Conservation (phyloP, 2,113 vertebrate species). For the human (Homo sapiens) region DNA sequence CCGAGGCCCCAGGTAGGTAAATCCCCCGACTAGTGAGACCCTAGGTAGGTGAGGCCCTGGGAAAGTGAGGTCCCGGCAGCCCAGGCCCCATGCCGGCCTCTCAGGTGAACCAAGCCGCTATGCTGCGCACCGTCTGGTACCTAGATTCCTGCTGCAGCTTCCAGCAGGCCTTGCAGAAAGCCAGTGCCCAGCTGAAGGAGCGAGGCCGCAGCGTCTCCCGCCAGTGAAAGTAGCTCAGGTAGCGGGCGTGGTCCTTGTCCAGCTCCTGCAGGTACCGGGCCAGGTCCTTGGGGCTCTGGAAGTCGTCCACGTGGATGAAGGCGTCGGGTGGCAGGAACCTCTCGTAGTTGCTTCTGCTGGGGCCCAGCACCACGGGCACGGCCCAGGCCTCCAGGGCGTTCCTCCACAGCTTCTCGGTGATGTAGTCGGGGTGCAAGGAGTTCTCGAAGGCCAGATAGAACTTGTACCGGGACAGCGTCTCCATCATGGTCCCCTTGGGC, state of each 20-base stretch:
- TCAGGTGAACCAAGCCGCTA: constrained; percentile 50
- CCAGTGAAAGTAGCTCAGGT: constrained; percentile 84
- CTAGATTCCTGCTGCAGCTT: background rate
- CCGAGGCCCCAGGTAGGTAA: background rate
- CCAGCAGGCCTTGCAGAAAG: background rate
- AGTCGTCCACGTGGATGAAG: constrained; percentile 88
- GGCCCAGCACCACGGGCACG: constrained; percentile 84
- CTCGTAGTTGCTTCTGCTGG: constrained; percentile 82
- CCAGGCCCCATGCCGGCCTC: background rate
- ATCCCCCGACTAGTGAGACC: background rate
- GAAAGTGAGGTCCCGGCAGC: no score
- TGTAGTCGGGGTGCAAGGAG: constrained; percentile 84
- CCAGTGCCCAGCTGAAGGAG: background rate
- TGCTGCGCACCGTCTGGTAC: background rate
- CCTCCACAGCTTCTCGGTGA: constrained; percentile 88
- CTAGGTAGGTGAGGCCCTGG: background rate
- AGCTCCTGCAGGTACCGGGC: constrained; percentile 74
- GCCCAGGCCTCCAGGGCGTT: constrained; percentile 81
- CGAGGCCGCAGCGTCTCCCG: constrained; percentile 40
- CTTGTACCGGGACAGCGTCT: constrained; percentile 77
- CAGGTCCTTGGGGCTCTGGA: constrained; percentile 74
- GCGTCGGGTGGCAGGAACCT: constrained; percentile 80
- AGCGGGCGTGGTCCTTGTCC: constrained; percentile 69
- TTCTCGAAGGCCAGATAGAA: constrained; percentile 92
- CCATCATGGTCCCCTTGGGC: accelerated